These are phyloP conservation scores for Chrosomus eos DNA, from an alignment of 2,797 vertebrate species.

Conservation along the genomic window DNA sequence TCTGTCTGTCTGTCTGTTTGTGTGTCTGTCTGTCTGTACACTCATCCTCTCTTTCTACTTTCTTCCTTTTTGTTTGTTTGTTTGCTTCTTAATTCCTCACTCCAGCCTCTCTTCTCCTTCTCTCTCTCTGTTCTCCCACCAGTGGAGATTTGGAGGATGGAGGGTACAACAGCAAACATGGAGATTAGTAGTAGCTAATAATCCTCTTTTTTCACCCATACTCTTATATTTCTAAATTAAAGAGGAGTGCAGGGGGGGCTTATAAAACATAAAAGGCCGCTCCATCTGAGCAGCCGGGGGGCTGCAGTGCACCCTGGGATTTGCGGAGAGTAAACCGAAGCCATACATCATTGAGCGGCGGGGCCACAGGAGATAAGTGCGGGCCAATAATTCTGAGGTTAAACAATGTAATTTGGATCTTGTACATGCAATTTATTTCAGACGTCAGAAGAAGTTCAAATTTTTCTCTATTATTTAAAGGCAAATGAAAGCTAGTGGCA, in stretches of 20 bases:
- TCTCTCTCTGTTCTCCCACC: constrained; percentile 12
- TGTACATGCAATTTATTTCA: constrained; percentile 82
- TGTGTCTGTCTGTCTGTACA: too few species aligned
- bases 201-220: constrained; percentile 92
- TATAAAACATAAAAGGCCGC: constrained; percentile 94
- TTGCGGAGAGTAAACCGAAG: constrained; percentile 95
- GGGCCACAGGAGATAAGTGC: constrained; percentile 81
- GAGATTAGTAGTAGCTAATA: constrained; percentile 96
- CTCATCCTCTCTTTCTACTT: constrained; percentile 49
- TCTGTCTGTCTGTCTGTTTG: background rate
- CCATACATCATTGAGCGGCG: constrained; percentile 90
- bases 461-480: constrained; percentile 68
- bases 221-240: constrained; percentile 98
- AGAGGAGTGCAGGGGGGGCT: constrained; percentile 90
- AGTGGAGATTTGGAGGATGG: constrained; percentile 27
- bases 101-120: background rate
- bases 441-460: constrained; percentile 74
- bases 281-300: constrained; percentile 79
- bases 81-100: background rate
- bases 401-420: constrained; percentile 88
- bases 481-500: constrained; percentile 2
- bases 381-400: constrained; percentile 98
- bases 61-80: background rate
- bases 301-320: constrained; percentile 83
- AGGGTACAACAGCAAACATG: constrained; percentile 60